Percentiles rank a stretch among this genome's conserved stretches.
Conservation (phyloP, 2,113 vertebrate species). For the Gymnarchus niloticus region DNA sequence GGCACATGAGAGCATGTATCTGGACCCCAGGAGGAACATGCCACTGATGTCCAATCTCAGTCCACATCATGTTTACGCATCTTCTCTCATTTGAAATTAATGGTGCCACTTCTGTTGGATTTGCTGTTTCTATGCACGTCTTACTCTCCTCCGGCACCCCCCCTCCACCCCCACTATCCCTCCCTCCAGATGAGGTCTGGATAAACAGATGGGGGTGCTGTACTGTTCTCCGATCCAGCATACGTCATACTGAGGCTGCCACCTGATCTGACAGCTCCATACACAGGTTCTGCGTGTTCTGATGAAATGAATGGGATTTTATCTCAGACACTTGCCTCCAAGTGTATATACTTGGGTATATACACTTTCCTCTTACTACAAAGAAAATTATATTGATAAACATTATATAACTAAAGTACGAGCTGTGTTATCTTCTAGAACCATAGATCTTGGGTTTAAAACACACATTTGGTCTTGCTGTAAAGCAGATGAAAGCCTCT, state of each 20-base stretch:
- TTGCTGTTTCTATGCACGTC: background rate
- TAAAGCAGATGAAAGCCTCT: background rate
- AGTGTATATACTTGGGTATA: background rate
- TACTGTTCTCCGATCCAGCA: background rate
- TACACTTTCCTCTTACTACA: background rate
- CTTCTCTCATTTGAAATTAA: background rate
- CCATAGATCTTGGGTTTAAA: background rate
- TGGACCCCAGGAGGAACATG: background rate
- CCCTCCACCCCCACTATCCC: no score
- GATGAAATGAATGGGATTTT: background rate
- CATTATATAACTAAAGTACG: background rate
- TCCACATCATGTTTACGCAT: background rate
- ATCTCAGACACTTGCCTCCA: background rate
- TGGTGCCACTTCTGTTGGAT: no score
- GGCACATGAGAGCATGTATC: background rate
- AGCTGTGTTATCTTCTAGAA: background rate
- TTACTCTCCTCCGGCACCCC: background rate
- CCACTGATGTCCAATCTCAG: background rate
- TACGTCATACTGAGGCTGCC: background rate
- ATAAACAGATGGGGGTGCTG: constrained; percentile 14
- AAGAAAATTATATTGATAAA: background rate
- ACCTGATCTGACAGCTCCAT: background rate
- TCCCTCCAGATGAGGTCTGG: background rate
- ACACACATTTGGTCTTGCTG: background rate
- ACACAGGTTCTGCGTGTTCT: background rate